Conservation (phyloP, 2,113 vertebrate species). For the Ellobius talpinus region DNA sequence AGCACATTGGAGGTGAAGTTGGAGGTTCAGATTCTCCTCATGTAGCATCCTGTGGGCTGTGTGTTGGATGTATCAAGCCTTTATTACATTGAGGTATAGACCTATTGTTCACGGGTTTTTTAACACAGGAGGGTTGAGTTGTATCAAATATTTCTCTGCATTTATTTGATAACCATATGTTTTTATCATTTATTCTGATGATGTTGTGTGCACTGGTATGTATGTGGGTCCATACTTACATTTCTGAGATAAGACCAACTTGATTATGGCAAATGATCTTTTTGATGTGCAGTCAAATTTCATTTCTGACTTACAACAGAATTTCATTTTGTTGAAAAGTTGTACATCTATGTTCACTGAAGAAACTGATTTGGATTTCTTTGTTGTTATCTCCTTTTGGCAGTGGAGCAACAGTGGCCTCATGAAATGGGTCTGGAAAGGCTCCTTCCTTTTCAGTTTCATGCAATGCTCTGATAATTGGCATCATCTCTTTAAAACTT, state of each 20-base stretch:
- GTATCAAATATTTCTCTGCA: background rate
- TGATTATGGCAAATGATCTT: background rate
- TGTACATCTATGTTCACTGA: background rate
- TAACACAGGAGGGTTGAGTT: background rate
- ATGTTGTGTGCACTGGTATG: background rate
- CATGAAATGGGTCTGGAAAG: background rate
- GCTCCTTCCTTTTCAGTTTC: background rate
- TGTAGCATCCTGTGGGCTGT: too few species aligned
- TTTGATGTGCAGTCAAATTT: background rate
- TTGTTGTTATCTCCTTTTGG: background rate
- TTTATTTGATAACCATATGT: background rate
- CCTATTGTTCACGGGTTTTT: background rate
- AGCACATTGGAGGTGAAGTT: background rate
- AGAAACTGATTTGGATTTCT: background rate
- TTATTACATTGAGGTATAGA: background rate
- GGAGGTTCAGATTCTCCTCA: background rate
- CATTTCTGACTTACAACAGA: background rate
- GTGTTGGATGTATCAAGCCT: background rate
- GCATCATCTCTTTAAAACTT: background rate
- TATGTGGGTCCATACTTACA: background rate
- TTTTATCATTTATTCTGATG: background rate
- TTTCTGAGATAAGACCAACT: background rate
- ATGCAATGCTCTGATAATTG: background rate
- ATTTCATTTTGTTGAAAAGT: background rate
- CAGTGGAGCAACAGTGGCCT: background rate